Base-by-base conservation (phyloP, 2,113 vertebrate species). In the Seriola quinqueradiata region DNA sequence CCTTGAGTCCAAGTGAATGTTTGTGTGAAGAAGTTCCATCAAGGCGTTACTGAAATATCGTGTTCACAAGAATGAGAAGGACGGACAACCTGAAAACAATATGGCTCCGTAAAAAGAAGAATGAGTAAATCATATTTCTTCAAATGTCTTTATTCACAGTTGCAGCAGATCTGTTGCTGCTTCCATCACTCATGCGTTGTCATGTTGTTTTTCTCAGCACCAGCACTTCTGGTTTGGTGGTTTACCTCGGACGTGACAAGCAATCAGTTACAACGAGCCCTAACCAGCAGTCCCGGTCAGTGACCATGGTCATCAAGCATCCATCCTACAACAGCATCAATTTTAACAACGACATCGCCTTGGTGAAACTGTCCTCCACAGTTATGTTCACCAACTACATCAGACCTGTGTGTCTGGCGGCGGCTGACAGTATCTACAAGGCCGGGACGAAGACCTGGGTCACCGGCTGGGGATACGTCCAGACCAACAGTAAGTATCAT, bases 401-500 rank as follows among this genome's bases (percentile, higher is more conserved):
- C 82, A 54, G 14, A 9, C 97, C 97, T 0, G 88, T 96, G 21
- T 97, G 96, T 63, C 91, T 97, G 64, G 95, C 96, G 0, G 79
- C 92, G 0, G 13, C 17, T 0, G 84, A 52, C 0, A 94, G 93
- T 68, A 2, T 0, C 60, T 95, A 96, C 52, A 25, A 54, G 2
- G 90, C 17, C 0, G 93, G 92, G 17, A 90, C 92, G 8, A 36
- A 9, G 0, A 91, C 79, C 65, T 96, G 94, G 16, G 92, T 97
- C 82, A 97, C 97, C 0, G 97, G 97, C 32, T 97, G 96, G 96
- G 97, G 97, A 40, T 8, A 8, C 40, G 2, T 40, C 40, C 6
- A 40, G 6, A 40, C 7, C 9, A 8, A 40, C 40, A 40, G 40
- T 40, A 40, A 40, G 40, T 40, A 40, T 40, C 8, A 40, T 36